Percentiles rank a stretch among this genome's conserved stretches.
These are phyloP conservation scores for Phortica variegata DNA, from an alignment of 1,140 invertebrate genomes.

Conservation along the genomic window DNA sequence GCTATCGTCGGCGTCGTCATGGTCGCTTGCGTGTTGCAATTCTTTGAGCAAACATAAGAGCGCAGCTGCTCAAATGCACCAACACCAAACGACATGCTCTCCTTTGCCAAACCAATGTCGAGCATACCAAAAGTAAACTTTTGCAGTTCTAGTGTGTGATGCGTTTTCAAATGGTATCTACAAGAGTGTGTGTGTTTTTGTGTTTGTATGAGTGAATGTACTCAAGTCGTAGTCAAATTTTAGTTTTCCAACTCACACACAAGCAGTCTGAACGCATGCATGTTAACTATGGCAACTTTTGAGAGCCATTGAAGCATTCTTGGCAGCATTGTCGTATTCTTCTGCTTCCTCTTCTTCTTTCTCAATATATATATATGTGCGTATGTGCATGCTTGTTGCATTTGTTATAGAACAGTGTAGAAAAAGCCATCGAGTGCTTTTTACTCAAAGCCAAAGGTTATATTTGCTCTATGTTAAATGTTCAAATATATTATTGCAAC, in stretches of 20 bases:
- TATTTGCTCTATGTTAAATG: conserved; percentile 55
- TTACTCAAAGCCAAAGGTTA: conserved; percentile 40
- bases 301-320: conserved; percentile 41
- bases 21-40: conserved; percentile 22
- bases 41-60: conserved; percentile 47
- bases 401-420: too few species aligned
- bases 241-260: conserved; percentile 27
- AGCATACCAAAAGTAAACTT: conserved; percentile 32
- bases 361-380: background rate
- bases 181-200: background rate
- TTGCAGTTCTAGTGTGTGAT: conserved; percentile 4
- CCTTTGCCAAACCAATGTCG: conserved; percentile 1
- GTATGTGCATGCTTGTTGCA: conserved; percentile 1
- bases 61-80: conserved; percentile 12
- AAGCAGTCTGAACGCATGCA: conserved; percentile 19
- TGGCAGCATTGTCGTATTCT: conserved; percentile 8
- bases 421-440: conserved; percentile 12
- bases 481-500: conserved; percentile 54
- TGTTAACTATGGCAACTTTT: conserved; percentile 47
- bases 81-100: background rate
- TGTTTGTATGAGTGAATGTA: background rate
- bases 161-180: too few species aligned
- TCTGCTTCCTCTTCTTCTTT: conserved; percentile 3
- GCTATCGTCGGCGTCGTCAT: background rate
- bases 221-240: conserved; percentile 28